Base-by-base conservation (phyloP, 2,888 invertebrate species). In the Dolichomitus sp. region DNA sequence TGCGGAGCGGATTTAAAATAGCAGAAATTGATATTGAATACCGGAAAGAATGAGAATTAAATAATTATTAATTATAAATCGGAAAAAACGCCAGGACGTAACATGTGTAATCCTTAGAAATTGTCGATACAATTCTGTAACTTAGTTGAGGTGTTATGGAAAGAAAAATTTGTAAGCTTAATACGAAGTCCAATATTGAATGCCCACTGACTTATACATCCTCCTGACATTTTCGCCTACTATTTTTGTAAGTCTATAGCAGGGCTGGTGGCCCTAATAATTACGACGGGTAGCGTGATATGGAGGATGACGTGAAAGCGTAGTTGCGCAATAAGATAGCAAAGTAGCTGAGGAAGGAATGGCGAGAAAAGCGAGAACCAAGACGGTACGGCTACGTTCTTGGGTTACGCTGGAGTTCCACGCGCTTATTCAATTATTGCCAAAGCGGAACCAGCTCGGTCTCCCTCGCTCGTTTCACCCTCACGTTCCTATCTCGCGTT, bases 391-490 rank as follows among this genome's bases (percentile, higher is more conserved):
- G 33, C 37, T 27, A 63, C 68, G 54, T 69, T 45, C 52, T 69
- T 37, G 52, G 74, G 54, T 69, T 80, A 65, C 65, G 19, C 42
- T 48, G 37, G 59, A 33, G 59, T 59, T 37, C 17, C 69, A 33
- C 63, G 54, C 61, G 61, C 69, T 76, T 83, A 72, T 83, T 80
- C 80, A 80, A 83, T 80, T 83, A 83, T 83, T 83, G 68, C 61
- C 72, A 73, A 80, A 80, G 80, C 57, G 68, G 57, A 79, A 76
- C 63, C 52, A 66, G 69, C 52, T 50, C 48, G 33, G 40, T 33
- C 48, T 70, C 57, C 65, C 14, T 50, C 59, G 48, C 50, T 72
- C 19, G n/a, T 45, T 14, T 40, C 61, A n/a, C 69, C 52, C 40
- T 59, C 57, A 45, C 72, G 14, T 80, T 42, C 42, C 65, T 45